Evolutionary conservation across 2,797 vertebrate species (phyloP).

Genomic region (Gephyroberyx darwinii): DNA sequence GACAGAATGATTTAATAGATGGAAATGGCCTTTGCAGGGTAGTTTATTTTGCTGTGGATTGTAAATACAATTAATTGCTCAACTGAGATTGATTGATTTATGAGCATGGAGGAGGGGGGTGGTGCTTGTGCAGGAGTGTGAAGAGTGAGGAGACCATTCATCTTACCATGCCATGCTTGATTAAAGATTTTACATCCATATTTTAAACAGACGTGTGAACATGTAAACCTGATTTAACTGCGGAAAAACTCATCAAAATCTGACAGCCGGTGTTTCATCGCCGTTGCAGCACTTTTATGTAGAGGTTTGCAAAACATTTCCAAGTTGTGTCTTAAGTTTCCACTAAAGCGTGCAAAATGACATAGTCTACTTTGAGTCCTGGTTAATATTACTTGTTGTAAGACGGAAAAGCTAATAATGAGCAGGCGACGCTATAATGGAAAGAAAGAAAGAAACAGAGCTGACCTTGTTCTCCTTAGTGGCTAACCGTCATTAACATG

Average conservation of each 20-base stretch:
- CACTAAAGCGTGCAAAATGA: constrained; percentile 29
- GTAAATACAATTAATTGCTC: constrained; percentile 25
- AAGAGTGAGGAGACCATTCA: neutral
- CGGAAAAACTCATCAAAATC: too few relatives aligned
- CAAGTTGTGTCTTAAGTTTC: constrained; percentile 32
- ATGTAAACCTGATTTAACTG: neutral
- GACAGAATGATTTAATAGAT: constrained; percentile 7
- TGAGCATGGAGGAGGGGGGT: neutral
- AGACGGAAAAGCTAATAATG: constrained; percentile 56
- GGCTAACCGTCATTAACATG: constrained; percentile 20
- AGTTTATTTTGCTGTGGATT: constrained; percentile 13
- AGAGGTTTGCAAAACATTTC: constrained; percentile 13
- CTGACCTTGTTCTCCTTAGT: constrained; percentile 52
- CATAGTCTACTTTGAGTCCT: constrained; percentile 31
- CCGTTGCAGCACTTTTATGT: neutral
- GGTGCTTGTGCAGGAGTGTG: neutral
- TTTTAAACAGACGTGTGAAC: neutral
- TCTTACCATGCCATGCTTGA: too few relatives aligned
- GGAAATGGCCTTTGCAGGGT: neutral
- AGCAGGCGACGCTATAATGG: constrained; percentile 47
- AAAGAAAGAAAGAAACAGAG: constrained; percentile 66
- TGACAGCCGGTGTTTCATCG: neutral
- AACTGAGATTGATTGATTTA: constrained; percentile 19
- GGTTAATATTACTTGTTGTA: constrained; percentile 28
- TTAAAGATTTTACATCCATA: too few relatives aligned